These are phyloP conservation scores for Drosophila pruinosa DNA, from an alignment of 1,140 invertebrate genomes.

Conservation along the genomic window DNA sequence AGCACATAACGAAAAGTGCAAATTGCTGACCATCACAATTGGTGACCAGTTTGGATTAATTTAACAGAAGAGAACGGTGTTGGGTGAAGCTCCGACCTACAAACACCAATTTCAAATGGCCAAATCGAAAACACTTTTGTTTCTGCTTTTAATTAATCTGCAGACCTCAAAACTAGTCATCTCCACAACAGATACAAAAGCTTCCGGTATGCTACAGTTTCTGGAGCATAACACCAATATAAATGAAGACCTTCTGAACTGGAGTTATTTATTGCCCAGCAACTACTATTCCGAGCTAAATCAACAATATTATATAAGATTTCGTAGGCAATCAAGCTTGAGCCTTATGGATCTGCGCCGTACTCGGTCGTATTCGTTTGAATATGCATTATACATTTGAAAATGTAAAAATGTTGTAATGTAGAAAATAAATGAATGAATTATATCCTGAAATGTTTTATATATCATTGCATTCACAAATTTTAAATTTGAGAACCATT, in stretches of 20 bases:
- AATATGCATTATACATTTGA: conserved; percentile 51
- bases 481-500: neutral
- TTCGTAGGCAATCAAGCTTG: conserved; percentile 25
- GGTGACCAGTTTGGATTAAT: conserved; percentile 11
- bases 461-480: neutral
- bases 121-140: conserved; percentile 23
- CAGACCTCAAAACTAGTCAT: conserved; percentile 36
- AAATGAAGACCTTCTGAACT: conserved; percentile 20
- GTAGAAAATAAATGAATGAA: neutral
- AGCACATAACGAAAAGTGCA: conserved; percentile 16
- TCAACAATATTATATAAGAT: conserved; percentile 61
- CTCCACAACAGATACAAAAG: conserved; percentile 1
- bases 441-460: neutral
- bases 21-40: conserved; percentile 54
- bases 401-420: neutral
- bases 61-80: conserved; percentile 27
- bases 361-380: conserved; percentile 30
- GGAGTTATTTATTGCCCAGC: conserved; percentile 51
- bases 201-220: conserved; percentile 46
- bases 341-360: neutral
- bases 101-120: conserved; percentile 39
- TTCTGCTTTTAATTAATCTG: conserved; percentile 22
- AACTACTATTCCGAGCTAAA: conserved; percentile 65
- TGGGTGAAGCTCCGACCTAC: conserved; percentile 27
- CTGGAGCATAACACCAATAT: conserved; percentile 31